Base-by-base conservation (phyloP, 2,113 vertebrate genomes). In the Limnothrissa miodon region DNA sequence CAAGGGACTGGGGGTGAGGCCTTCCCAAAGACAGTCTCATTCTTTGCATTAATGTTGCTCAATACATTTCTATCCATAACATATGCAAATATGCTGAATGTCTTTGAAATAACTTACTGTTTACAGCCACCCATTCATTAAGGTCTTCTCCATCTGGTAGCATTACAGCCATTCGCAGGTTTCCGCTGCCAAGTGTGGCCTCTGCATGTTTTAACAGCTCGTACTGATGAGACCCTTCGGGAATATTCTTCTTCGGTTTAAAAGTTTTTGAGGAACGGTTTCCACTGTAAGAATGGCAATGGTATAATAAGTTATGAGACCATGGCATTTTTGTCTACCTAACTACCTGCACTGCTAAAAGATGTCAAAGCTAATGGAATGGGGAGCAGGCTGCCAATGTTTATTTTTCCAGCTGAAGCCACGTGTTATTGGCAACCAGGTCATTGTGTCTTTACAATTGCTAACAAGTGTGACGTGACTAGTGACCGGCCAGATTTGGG, bases 111-210 rank as follows among this genome's bases (percentile, higher is more conserved):
- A 29, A 74, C 66, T 36, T 74, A 74, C 66, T 74, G 29, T 74
- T 74, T 33, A 74, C 66, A 5, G 66, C 66, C 66, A 74, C 66
- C 66, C 66, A 74, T 74, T 74, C 66, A 36, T 74, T 74, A 11
- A 74, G 66, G 66, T 74, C 66, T 29, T 74, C 66, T 74, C 66
- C 66, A 74, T 74, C 66, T 33, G 66, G 66, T 74, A 74, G 29
- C 66, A 36, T 74, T 4, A 74, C 66, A 33, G 66, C 66, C 66
- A 74, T 74, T 15, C 66, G 25, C 25, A 74, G 66, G 66, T 74
- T 74, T 10, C 66, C 66, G 33, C 66, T 74, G 25, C 66, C 66
- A 74, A 74, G 66, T 36, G 66, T 74, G 66, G 66, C 66, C 10
- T 74, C 66, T 33, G 66, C 66, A 74, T 74, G 66, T 36, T 74